Evolutionary conservation across 2,888 invertebrate genomes (phyloP), one percentile per base, ranked within the genome.

Genomic region (Eilema sororculum): DNA sequence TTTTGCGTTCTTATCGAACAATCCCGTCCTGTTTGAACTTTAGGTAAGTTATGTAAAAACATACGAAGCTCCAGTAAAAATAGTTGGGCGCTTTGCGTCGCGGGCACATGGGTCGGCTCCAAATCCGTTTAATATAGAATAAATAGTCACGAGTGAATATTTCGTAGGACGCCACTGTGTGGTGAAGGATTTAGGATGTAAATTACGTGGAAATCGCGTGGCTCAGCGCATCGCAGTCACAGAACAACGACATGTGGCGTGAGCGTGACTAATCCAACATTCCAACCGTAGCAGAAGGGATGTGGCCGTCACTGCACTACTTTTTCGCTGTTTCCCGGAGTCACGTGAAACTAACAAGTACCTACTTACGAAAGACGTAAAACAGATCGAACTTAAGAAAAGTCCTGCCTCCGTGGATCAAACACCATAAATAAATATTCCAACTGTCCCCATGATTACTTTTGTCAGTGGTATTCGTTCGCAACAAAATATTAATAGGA

Each of bases 181-280:
- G 4, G 62, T 37, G 46, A 56, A 59, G 64, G 67, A 71, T 71
- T 76, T 78, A 72, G 72, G 41, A 41, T 41, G 41, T 60, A 67
- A 67, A 66, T 25, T 66, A 56, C 58, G 24, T 58, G 33, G 16
- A 41, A 66, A 58, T 41, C 25, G 41, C 58, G 58, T 25, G n/a
- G 25, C 41, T 58, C 16, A 57, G 33, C 65, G 30, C 52, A n/a
- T 52, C 13, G 28, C 28, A 25, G 25, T 24, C 20, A 46, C 6
- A 8, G 8, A 8, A 1, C 30, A 8, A 33, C 30, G 5, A 4
- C 3, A 5, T 4, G 28, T 5, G 5, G 28, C 28, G 3, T n/a
- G n/a, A n/a, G 28, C 28, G 28, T 5, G 28, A 28, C 28, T 28
- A n/a, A n/a, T 28, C 28, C 24, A 24, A 3, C n/a, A n/a, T 2